Conservation (phyloP, 1,140 invertebrate genomes). For the Cotesia chilonis region DNA sequence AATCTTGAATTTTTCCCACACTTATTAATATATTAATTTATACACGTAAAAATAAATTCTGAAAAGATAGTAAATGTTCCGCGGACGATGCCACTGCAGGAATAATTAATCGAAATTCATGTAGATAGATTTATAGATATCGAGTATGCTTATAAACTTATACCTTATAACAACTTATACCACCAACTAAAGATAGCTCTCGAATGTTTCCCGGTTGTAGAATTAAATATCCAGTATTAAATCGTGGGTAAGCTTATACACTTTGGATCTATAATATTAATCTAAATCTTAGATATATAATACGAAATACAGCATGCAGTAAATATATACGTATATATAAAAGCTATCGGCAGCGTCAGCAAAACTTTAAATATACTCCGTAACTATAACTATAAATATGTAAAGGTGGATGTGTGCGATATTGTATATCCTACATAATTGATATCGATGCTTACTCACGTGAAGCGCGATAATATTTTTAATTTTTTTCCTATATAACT, state of each 20-base stretch:
- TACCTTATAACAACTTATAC: not conserved
- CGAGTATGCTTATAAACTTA: not conserved
- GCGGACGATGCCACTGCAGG: conserved; percentile 26
- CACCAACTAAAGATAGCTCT: conserved; percentile 41
- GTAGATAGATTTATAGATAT: conserved; percentile 45
- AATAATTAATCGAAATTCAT: conserved; percentile 54
- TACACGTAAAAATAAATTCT: no score
- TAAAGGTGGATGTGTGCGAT: not conserved
- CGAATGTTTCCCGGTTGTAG: conserved; percentile 21
- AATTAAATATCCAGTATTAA: conserved; percentile 20
- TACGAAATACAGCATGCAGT: no score
- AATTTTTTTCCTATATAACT: not conserved
- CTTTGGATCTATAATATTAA: not conserved
- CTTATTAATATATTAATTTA: no score
- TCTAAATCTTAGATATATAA: no score
- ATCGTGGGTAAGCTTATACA: not conserved
- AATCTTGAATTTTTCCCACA: no score
- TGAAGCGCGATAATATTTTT: conserved; percentile 37
- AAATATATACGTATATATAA: no score
- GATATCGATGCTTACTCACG: conserved; percentile 44
- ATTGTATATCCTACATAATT: conserved; percentile 47
- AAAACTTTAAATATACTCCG: not conserved
- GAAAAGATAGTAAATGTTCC: no score
- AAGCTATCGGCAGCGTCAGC: not conserved
- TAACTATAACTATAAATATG: conserved; percentile 13